These are phyloP conservation scores for Salvelinus sp. DNA, from an alignment of 2,113 vertebrate genomes.

Conservation along the genomic window DNA sequence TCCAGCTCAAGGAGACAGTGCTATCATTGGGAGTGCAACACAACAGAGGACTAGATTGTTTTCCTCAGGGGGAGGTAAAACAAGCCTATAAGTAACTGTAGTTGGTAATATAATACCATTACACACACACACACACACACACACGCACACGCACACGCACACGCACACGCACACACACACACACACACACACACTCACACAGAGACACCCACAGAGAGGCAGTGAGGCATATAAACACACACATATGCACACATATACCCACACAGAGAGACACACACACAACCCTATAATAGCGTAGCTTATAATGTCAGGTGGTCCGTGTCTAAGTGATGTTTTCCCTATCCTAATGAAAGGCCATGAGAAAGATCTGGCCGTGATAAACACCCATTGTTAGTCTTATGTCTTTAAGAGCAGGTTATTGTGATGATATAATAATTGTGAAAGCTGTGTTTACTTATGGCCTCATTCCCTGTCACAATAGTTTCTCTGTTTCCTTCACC, in stretches of 20 bases:
- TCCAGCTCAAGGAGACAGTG: constrained; percentile 50
- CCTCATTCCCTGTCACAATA: not conserved
- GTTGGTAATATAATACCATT: not conserved
- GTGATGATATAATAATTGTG: constrained; percentile 26
- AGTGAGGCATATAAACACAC: too few species aligned
- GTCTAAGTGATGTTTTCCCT: constrained; percentile 59
- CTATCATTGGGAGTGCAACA: constrained; percentile 39
- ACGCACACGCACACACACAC: too few species aligned
- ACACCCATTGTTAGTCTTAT: constrained; percentile 14
- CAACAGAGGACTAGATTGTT: constrained; percentile 3
- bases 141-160: not conserved
- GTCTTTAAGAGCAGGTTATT: constrained; percentile 28
- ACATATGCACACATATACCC: too few species aligned
- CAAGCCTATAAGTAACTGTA: not conserved
- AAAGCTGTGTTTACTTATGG: constrained; percentile 19
- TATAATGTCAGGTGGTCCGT: constrained; percentile 7
- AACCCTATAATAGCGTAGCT: not conserved
- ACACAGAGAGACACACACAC: not conserved
- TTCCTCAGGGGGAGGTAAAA: constrained; percentile 16
- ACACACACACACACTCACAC: too few species aligned
- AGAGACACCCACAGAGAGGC: too few species aligned
- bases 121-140: too few species aligned
- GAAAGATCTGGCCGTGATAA: constrained; percentile 33
- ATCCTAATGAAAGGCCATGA: constrained; percentile 52
- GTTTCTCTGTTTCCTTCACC: not conserved